phyloP scores from a whole-genome alignment of 2,797 vertebrate species.

The Adelosebastes latens region DNA sequence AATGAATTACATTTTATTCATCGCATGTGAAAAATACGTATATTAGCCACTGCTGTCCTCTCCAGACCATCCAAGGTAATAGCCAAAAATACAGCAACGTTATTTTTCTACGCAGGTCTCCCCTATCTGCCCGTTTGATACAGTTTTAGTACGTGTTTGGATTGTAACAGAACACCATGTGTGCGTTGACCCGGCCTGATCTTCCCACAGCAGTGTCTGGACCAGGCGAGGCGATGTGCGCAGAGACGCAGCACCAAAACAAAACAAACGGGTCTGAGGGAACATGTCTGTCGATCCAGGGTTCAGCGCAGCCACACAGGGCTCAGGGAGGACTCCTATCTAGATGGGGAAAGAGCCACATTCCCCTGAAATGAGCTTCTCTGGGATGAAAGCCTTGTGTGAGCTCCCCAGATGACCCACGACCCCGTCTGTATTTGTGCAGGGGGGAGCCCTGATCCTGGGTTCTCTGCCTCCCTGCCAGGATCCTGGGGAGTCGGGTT shows the following conservation, averaged over 20 bases:
- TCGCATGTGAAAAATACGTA: neutral
- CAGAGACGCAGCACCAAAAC: slow-evolving; percentile 71
- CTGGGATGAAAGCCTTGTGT: slow-evolving; percentile 81
- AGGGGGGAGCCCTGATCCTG: slow-evolving; percentile 77
- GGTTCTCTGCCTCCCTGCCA: slow-evolving; percentile 72
- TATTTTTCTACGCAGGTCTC: slow-evolving; percentile 44
- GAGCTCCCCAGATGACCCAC: slow-evolving; percentile 79
- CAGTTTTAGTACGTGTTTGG: slow-evolving; percentile 72
- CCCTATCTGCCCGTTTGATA: slow-evolving; percentile 66
- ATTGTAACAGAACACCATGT: slow-evolving; percentile 73
- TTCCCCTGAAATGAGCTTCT: slow-evolving; percentile 84
- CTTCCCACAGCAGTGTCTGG: slow-evolving; percentile 77
- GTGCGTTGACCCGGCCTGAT: slow-evolving; percentile 73
- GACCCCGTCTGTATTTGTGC: slow-evolving; percentile 83
- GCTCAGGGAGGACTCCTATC: slow-evolving; percentile 72
- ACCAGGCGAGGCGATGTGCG: slow-evolving; percentile 48
- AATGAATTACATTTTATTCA: neutral
- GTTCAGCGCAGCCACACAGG: slow-evolving; percentile 71
- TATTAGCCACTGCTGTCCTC: slow-evolving; percentile 5
- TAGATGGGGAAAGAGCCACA: slow-evolving; percentile 78
- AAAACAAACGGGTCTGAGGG: slow-evolving; percentile 74
- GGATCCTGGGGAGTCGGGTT: slow-evolving; percentile 73
- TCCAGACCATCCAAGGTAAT: slow-evolving; percentile 34
- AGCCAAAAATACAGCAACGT: slow-evolving; percentile 47
- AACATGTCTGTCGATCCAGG: slow-evolving; percentile 74